Conservation (phyloP, 2,113 vertebrate species). For the Zosterops borbonicus region DNA sequence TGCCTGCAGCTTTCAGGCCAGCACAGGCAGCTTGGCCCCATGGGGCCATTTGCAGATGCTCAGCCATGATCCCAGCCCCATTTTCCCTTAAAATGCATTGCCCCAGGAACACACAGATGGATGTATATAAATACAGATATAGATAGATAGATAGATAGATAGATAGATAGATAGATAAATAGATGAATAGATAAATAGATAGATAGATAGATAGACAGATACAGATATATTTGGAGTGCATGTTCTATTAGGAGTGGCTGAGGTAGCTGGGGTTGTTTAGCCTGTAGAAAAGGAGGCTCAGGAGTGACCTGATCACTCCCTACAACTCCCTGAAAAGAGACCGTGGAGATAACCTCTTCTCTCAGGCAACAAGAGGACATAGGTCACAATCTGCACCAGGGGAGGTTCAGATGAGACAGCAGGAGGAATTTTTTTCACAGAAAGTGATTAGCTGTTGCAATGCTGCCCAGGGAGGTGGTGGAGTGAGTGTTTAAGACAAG, state of each 20-base stretch:
- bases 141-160: fast-evolving
- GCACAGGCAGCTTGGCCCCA: fast-evolving
- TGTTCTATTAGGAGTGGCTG: not conserved
- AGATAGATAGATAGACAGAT: no score
- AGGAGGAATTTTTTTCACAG: not conserved
- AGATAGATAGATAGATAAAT: no score
- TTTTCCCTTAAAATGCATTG: not conserved
- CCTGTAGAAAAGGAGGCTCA: not conserved
- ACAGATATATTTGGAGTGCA: not conserved
- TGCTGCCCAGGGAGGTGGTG: not conserved
- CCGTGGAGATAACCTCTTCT: not conserved
- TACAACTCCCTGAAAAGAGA: not conserved
- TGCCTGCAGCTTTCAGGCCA: fast-evolving
- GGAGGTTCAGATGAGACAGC: not conserved
- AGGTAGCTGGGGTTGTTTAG: not conserved
- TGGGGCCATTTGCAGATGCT: fast-evolving
- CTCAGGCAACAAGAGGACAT: not conserved
- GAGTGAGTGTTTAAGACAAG: not conserved
- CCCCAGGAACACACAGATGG: not conserved
- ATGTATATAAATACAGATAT: not conserved
- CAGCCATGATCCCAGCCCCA: not conserved
- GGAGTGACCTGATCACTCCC: no score
- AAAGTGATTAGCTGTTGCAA: not conserved
- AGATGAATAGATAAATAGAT: not conserved
- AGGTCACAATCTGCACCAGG: not conserved